Percentiles rank a stretch among this genome's conserved stretches.
Conservation (phyloP, 2,113 vertebrate species). For the Ammodytes dubius region DNA sequence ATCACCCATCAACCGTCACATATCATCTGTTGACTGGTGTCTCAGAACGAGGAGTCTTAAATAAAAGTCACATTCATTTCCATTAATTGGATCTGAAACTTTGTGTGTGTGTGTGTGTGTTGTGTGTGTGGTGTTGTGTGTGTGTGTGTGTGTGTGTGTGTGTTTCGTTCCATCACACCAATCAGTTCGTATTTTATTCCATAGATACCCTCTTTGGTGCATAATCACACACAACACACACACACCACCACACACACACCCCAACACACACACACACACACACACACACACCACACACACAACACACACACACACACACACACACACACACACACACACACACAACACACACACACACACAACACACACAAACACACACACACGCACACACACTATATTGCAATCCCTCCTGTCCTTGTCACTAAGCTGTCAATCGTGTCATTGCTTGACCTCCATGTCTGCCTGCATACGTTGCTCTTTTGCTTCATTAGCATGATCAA, state of each 20-base stretch:
- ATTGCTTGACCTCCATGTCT: slow-evolving; percentile 68
- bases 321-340: slow-evolving; percentile 14
- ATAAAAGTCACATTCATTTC: slow-evolving; percentile 49
- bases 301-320: not conserved
- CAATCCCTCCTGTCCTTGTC: slow-evolving; percentile 59
- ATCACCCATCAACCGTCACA: slow-evolving; percentile 71
- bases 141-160: slow-evolving; percentile 12
- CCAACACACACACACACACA: slow-evolving; percentile 12
- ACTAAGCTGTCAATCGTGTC: slow-evolving; percentile 61
- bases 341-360: slow-evolving; percentile 10
- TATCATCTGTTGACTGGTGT: slow-evolving; percentile 66
- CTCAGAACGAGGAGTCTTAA: slow-evolving; percentile 50
- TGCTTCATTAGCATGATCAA: slow-evolving; percentile 77
- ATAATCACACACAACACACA: not conserved
- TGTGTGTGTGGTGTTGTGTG: slow-evolving; percentile 14
- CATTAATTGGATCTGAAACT: slow-evolving; percentile 17
- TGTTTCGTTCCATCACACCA: slow-evolving; percentile 8
- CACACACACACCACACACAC: slow-evolving; percentile 30
- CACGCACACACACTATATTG: slow-evolving; percentile 1
- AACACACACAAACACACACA: slow-evolving; percentile 14
- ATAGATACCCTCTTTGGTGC: not conserved
- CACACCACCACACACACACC: not conserved
- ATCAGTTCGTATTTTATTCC: slow-evolving; percentile 27
- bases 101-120: not conserved
- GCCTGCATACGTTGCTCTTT: slow-evolving; percentile 68